These are phyloP conservation scores for Beaufortia kweichowensis DNA, from an alignment of 2,113 vertebrate genomes.

Conservation along the genomic window DNA sequence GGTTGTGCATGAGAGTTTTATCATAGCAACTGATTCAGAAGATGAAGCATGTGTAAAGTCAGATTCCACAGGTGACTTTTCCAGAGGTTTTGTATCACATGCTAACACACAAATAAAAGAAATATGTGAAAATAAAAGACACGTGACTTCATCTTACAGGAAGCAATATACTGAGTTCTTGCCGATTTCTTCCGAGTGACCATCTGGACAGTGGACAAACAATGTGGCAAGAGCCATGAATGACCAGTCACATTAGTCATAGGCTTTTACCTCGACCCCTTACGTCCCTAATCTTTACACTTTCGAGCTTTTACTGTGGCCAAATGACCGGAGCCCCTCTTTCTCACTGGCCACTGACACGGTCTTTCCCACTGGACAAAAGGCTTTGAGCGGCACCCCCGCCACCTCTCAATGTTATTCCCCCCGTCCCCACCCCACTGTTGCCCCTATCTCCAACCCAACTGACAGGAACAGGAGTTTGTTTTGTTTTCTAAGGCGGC, in stretches of 20 bases:
- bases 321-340: conserved; percentile 66
- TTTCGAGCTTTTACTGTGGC: conserved; percentile 62
- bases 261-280: conserved; percentile 78
- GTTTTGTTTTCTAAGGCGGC: conserved; percentile 68
- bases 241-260: conserved; percentile 83
- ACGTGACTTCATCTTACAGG: conserved; percentile 33
- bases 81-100: neutral
- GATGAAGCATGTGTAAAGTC: neutral
- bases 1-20: neutral
- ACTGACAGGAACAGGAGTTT: conserved; percentile 68
- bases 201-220: conserved; percentile 76
- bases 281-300: conserved; percentile 72
- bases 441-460: conserved; percentile 43
- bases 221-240: conserved; percentile 65
- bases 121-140: conserved; percentile 14
- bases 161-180: conserved; percentile 51
- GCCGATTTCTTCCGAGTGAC: conserved; percentile 75
- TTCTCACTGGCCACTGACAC: conserved; percentile 68
- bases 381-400: conserved; percentile 66
- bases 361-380: conserved; percentile 75
- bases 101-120: neutral
- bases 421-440: conserved; percentile 39
- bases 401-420: conserved; percentile 67
- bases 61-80: neutral
- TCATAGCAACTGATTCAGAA: neutral